Base-by-base conservation (phyloP, 2,797 vertebrate genomes). In the Pteropus rufus region DNA sequence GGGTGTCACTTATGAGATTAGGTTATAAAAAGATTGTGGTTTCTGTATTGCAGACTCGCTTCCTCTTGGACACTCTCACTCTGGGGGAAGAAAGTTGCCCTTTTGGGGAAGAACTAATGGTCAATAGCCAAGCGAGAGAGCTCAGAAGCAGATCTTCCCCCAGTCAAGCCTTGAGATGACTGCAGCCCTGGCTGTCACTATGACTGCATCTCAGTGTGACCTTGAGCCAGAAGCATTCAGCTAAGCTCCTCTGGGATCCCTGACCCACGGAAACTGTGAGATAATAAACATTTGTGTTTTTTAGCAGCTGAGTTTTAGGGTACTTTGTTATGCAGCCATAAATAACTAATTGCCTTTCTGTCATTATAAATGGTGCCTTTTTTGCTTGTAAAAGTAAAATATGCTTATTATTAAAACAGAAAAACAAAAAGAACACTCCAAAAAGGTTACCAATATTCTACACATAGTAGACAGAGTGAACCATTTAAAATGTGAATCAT, bases 401-500 rank as follows among this genome's bases (percentile, higher is more conserved):
- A 70, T 65, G 73, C 23, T 92, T 69, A 64, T 56, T 81, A 65
- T 93, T 93, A 79, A 91, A 79, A 67, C 24, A 91, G 10, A 76
- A 77, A 90, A 80, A 69, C 6, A 85, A 84, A 34, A 58, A 23
- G 24, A 31, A 26, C 2, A 12, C 58, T 29, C 39, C 5, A 29
- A 79, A 84, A 46, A 14, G 21, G 56, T 85, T 77, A 93, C 19
- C 56, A 64, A 34, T 89, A 64, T 39, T 64, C 64, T 81, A 21
- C 39, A 56, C 7, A 39, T 9, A 36, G 24, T 26, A 36, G 49
- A 64, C 7, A 54, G 56, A 79, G 36, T 64, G 44, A 80, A 19
- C 34, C 75, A 89, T 81, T 96, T 80, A 91, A 93, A 93, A 41
- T 73, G 29, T 75, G 75, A 85, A 70, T 81, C 56, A 15, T 36